Evolutionary conservation across 1,140 invertebrate species (phyloP).

Genomic region (Psilanteris sp.): DNA sequence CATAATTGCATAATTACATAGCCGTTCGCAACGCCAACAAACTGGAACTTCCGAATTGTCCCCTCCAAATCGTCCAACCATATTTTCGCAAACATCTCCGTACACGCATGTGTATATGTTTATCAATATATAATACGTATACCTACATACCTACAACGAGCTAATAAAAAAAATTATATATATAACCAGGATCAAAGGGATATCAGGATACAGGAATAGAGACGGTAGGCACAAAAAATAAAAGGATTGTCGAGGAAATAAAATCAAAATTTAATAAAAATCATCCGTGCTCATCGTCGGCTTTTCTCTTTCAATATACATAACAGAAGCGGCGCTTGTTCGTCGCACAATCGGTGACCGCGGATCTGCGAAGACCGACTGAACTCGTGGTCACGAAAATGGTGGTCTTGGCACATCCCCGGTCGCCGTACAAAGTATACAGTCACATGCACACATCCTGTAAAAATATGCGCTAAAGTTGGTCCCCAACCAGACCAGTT

Average conservation of each 20-base stretch:
- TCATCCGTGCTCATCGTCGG: constrained; percentile 67
- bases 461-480: constrained; percentile 53
- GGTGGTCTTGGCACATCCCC: constrained; percentile 14
- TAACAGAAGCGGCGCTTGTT: constrained; percentile 29
- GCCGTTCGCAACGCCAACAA: too few species aligned
- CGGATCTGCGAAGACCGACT: constrained; percentile 12
- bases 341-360: constrained; percentile 22
- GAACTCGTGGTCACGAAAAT: too few species aligned
- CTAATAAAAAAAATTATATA: too few species aligned
- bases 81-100: constrained; percentile 46
- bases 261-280: constrained; percentile 68
- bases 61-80: too few species aligned
- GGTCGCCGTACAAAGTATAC: constrained; percentile 54
- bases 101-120: constrained; percentile 41
- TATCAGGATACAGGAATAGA: too few species aligned
- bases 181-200: too few species aligned
- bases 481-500: constrained; percentile 9
- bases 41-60: too few species aligned
- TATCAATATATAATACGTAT: constrained; percentile 58
- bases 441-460: constrained; percentile 72
- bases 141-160: constrained; percentile 68
- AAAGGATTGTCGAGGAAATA: constrained; percentile 44
- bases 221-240: too few species aligned
- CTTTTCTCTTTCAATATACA: constrained; percentile 61
- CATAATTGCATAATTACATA: too few species aligned